Conservation (phyloP, 2,888 invertebrate species). For the Unio pictorum region DNA sequence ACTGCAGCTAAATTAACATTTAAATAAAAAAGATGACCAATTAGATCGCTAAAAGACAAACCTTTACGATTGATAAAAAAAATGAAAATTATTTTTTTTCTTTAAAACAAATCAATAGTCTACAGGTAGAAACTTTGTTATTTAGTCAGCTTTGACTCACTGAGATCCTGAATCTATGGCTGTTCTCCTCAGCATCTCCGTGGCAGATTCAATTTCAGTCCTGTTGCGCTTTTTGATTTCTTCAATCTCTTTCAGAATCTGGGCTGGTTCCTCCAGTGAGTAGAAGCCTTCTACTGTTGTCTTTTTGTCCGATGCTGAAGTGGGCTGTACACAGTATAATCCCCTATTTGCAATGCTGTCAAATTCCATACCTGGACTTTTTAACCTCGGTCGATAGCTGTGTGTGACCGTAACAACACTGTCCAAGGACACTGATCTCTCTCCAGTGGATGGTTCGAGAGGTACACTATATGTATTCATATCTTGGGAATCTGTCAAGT, state of each 20-base stretch:
- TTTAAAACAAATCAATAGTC: too few relatives aligned
- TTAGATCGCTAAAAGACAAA: too few relatives aligned
- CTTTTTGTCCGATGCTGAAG: conserved; percentile 14
- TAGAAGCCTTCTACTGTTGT: conserved; percentile 22
- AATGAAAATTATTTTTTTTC: too few relatives aligned
- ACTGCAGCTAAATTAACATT: too few relatives aligned
- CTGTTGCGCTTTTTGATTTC: conserved; percentile 34
- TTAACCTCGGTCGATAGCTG: background rate
- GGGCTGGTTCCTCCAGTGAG: conserved; percentile 39
- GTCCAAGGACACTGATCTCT: conserved; percentile 14
- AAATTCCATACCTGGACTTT: background rate
- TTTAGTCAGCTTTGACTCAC: conserved; percentile 16
- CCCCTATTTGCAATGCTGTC: conserved; percentile 2
- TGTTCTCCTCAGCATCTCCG: conserved; percentile 42
- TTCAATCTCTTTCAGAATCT: conserved; percentile 48
- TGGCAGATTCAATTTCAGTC: conserved; percentile 31
- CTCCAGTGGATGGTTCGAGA: conserved; percentile 12
- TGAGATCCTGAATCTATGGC: conserved; percentile 5
- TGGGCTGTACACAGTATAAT: conserved; percentile 10
- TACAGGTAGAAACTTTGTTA: too few relatives aligned
- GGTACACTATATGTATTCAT: conserved; percentile 13
- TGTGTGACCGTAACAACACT: background rate
- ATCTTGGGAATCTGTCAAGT: conserved; percentile 8
- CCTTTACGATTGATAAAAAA: too few relatives aligned
- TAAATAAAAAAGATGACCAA: too few relatives aligned